Base-by-base conservation (phyloP, 2,888 invertebrate species). In the Hypomecis punctinalis region DNA sequence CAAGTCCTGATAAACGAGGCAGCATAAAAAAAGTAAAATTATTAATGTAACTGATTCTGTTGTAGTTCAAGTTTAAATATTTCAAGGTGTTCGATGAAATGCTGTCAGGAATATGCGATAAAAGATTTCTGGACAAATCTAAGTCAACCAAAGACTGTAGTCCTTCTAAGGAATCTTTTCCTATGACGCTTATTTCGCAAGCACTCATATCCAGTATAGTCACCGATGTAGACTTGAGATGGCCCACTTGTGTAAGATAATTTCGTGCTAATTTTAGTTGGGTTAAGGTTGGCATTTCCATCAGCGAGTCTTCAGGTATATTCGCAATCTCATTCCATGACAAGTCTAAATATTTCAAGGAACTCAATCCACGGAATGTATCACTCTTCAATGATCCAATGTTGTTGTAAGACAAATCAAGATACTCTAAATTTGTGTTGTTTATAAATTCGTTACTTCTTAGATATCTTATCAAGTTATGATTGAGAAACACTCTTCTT, bases 341-440 rank as follows among this genome's bases (percentile, higher is more conserved):
- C 68, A 97, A 83, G 83, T 97, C 96, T 55, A 97, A 85, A 66
- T 89, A 83, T 73, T 94, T 94, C 5, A 97, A 80, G 68, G 93
- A 87, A 67, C 84, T 85, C 4, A 96, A 78, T 9, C 94, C 94
- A 52, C 86, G 86, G 80, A 97, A 96, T 0, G 95, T 94, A 68
- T 94, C 94, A 59, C 85, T 82, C 70, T 94, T 94, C 35, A 97
- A 78, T 0, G 88, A 89, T 8, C 94, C 94, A 47, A 97, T 93
- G 13, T 94, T 94, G 82, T 97, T 97, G 48, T 93, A 91, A 0
- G 96, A 95, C 45, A 97, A 80, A 80, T 96, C 95, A 11, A 97
- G 79, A 61, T 92, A 84, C 75, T 94, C 93, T 48, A 97, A 80
- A 70, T 93, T 89, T 5, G 93, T 88, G 77, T 95, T 96, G 73